Evolutionary conservation across 2,888 invertebrate species (phyloP).

Genomic region (Seira sanloemensis): DNA sequence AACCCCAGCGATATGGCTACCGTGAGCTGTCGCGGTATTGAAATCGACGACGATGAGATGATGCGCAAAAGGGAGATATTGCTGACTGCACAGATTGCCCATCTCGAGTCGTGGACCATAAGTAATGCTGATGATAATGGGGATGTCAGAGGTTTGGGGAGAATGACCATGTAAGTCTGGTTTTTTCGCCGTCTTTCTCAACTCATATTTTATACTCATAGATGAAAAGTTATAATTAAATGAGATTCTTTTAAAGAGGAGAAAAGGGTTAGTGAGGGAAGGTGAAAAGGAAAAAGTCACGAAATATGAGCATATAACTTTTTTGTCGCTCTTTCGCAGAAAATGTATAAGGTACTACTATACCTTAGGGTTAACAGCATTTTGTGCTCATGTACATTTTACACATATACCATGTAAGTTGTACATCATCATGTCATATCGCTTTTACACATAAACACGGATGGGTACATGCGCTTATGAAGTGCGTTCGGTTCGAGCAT

Average conservation of each 20-base stretch:
- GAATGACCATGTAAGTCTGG: constrained; percentile 66
- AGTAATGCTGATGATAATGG: constrained; percentile 58
- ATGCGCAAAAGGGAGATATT: background rate
- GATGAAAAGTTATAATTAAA: constrained; percentile 43
- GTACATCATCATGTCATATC: background rate
- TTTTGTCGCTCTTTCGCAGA: too few relatives aligned
- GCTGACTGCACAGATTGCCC: background rate
- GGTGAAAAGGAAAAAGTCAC: background rate
- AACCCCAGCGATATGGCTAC: constrained; percentile 23
- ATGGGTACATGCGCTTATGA: background rate
- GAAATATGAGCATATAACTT: too few relatives aligned
- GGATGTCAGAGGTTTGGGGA: constrained; percentile 56
- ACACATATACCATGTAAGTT: background rate
- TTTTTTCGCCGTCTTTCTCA: constrained; percentile 61
- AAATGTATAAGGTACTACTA: too few relatives aligned
- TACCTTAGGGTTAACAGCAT: too few relatives aligned
- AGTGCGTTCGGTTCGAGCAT: too few relatives aligned
- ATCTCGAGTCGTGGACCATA: constrained; percentile 51
- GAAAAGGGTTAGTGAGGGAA: background rate
- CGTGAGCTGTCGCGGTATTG: background rate
- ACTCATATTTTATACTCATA: background rate
- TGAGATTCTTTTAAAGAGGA: constrained; percentile 7
- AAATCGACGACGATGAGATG: background rate
- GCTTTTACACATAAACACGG: background rate
- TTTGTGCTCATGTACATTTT: background rate